phyloP scores from a whole-genome alignment of 1,140 invertebrate genomes.

The Diprion similis region DNA sequence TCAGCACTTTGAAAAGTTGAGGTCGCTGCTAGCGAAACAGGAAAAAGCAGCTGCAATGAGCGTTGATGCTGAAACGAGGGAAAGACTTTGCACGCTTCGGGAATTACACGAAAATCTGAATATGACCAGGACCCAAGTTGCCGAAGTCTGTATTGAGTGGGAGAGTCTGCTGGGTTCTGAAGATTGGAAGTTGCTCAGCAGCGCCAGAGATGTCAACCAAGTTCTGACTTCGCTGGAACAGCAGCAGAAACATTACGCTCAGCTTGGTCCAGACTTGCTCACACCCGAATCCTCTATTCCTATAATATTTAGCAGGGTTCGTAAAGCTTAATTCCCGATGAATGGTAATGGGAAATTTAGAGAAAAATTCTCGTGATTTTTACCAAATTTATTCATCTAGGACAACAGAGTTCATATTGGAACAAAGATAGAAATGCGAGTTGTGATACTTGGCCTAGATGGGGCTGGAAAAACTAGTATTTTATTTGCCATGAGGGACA shows the following conservation, averaged over 20 bases:
- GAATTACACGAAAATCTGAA: constrained; percentile 69
- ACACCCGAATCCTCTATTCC: constrained; percentile 68
- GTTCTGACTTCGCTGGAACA: constrained; percentile 65
- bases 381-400: constrained; percentile 42
- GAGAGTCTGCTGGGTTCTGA: constrained; percentile 66
- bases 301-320: constrained; percentile 70
- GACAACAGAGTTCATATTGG: constrained; percentile 72
- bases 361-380: background rate
- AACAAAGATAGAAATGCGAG: constrained; percentile 71
- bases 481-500: constrained; percentile 69
- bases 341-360: background rate
- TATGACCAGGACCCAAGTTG: constrained; percentile 65
- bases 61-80: constrained; percentile 67
- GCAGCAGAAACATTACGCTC: constrained; percentile 68
- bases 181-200: constrained; percentile 64
- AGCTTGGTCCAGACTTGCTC: constrained; percentile 65
- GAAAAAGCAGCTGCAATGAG: constrained; percentile 66
- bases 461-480: constrained; percentile 71
- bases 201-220: constrained; percentile 63
- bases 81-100: constrained; percentile 65
- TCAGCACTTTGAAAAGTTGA: constrained; percentile 65
- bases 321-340: constrained; percentile 13
- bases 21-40: constrained; percentile 64
- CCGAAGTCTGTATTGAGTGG: constrained; percentile 66
- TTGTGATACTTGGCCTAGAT: constrained; percentile 66